These are phyloP conservation scores for Furcifer pardalis DNA, from an alignment of 2,797 vertebrate species.

Conservation along the genomic window DNA sequence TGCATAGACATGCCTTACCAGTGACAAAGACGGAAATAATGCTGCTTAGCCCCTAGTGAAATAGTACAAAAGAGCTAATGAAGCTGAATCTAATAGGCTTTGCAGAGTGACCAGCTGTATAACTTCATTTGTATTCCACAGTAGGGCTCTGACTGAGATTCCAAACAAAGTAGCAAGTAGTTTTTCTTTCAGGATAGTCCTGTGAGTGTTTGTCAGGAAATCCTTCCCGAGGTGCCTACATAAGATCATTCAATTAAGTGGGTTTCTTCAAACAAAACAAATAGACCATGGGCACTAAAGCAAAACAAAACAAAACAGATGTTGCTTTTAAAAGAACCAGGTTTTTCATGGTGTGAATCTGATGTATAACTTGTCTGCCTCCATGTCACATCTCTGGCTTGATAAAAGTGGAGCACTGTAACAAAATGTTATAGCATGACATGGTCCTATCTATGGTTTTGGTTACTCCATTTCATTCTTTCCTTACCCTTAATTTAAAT, in stretches of 20 bases:
- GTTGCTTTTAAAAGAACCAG: not conserved
- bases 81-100: constrained; percentile 68
- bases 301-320: not conserved
- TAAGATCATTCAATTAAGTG: constrained; percentile 6
- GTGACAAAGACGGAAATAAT: constrained; percentile 66
- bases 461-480: not conserved
- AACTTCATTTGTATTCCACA: constrained; percentile 71
- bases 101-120: constrained; percentile 76
- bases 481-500: not conserved
- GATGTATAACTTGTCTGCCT: not conserved
- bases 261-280: constrained; percentile 13
- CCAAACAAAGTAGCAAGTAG: constrained; percentile 43
- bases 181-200: not conserved
- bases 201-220: constrained; percentile 14
- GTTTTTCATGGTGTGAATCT: not conserved
- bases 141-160: constrained; percentile 30
- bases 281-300: not conserved
- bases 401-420: not conserved
- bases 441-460: not conserved
- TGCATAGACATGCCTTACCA: constrained; percentile 60
- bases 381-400: not conserved
- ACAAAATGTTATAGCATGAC: not conserved
- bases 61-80: constrained; percentile 77
- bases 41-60: constrained; percentile 70
- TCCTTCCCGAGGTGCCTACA: constrained; percentile 4